Evolutionary conservation across 2,888 invertebrate species (phyloP), one percentile per base, ranked within the genome.

Genomic region (Incurvaria masculella): DNA sequence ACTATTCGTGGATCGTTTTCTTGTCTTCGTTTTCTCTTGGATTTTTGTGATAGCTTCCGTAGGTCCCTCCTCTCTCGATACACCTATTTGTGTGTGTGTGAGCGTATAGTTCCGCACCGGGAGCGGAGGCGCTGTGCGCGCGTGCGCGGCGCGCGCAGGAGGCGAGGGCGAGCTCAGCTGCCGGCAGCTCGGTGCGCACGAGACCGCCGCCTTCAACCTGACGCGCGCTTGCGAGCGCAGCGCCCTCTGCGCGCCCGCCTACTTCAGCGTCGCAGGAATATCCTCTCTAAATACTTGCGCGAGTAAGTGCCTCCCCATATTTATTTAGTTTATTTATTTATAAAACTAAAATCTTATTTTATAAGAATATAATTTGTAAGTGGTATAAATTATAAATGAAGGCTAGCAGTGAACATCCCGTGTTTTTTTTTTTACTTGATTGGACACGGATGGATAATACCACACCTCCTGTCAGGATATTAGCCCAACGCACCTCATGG

Each of bases 121-220:
- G 20, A 79, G 75, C 1, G 79, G 78, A 58, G 83, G 82, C 1
- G 68, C 65, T 45, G 62, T 88, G 42, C 67, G 72, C 45, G 79
- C 85, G 1, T 88, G 89, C 58, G 80, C 80, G 46, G 80, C 84
- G 64, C 68, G 76, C 4, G 52, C 60, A 20, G 68, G 73, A 2
- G 68, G 69, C 8, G 74, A 78, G 38, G 58, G 63, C 1, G 65
- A 75, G 18, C 76, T 70, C 56, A 63, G 63, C 52, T 84, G 83
- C 58, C 78, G 79, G 59, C 66, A 65, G 1, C 57, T 82, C 49
- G 61, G 61, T 26, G 79, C 74, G 56, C 65, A 76, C 53, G 70
- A 66, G 48, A 58, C 64, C 42, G 65, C 73, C 53, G 63, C 60
- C 21, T 81, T 83, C 59, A 79, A 81, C 59, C 59, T 82, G 40